Evolutionary conservation across 2,888 invertebrate species (phyloP).

Genomic region (Andrena minutula): DNA sequence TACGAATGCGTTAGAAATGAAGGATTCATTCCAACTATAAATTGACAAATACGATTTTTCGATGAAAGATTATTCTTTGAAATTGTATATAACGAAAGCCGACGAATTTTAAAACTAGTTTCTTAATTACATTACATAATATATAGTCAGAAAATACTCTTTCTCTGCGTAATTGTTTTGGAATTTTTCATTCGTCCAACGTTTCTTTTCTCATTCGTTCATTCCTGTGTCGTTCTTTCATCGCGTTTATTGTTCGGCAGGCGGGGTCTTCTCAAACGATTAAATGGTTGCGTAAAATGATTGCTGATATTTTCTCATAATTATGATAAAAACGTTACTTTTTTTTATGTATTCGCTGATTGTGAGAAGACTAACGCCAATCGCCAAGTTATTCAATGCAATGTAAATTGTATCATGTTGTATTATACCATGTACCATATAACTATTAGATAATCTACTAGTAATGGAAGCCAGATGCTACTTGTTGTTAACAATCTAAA

Average conservation of each 20-base stretch:
- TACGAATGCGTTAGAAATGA: constrained; percentile 45
- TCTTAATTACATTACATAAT: constrained; percentile 48
- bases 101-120: constrained; percentile 56
- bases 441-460: constrained; percentile 62
- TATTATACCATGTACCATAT: constrained; percentile 77
- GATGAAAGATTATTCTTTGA: constrained; percentile 55
- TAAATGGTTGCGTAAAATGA: constrained; percentile 20
- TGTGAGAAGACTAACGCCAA: constrained; percentile 48
- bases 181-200: constrained; percentile 37
- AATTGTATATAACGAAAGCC: constrained; percentile 57
- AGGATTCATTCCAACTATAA: constrained; percentile 60
- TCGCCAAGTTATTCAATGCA: constrained; percentile 65
- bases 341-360: constrained; percentile 27
- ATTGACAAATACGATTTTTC: constrained; percentile 39
- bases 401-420: constrained; percentile 73
- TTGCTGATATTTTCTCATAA: constrained; percentile 55
- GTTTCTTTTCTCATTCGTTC: constrained; percentile 23
- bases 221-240: constrained; percentile 21
- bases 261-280: constrained; percentile 13
- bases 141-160: constrained; percentile 45
- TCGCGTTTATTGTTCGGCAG: constrained; percentile 23
- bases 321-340: constrained; percentile 53
- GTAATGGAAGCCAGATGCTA: constrained; percentile 56
- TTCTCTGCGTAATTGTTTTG: constrained; percentile 31
- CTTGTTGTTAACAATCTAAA: constrained; percentile 66